Base-by-base conservation (phyloP, 2,113 vertebrate species). In the Chelonoidis abingdonii region DNA sequence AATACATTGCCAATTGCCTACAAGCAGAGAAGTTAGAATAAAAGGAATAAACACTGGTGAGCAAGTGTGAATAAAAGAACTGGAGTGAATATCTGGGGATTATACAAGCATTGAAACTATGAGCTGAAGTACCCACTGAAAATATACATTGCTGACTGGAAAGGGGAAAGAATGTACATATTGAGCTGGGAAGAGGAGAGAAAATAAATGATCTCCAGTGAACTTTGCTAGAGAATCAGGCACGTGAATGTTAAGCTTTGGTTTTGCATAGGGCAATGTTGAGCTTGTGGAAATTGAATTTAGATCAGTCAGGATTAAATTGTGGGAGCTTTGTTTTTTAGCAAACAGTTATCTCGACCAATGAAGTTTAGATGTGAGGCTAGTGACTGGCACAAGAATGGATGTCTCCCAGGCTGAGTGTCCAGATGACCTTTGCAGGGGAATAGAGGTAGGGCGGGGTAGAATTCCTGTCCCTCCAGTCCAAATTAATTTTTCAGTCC, bases 11-110 rank as follows among this genome's bases (percentile, higher is more conserved):
- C 50, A 86, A 94, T 87, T 94, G 72, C 83, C 91, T 89, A 88
- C 35, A 97, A 97, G 95, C 90, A 97, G 90, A 97, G 96, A 97
- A 93, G 91, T 79, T 89, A 87, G 91, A 91, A 95, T 97, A 89
- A 96, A 97, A 90, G 80, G 76, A 94, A 95, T 93, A 96, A 97
- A 92, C 44, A 52, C n/a, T 80, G n/a, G 56, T 80, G 90, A 97
- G 93, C 91, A 97, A 97, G 85, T 92, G 93, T 88, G 95, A 98
- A 96, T 95, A 89, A 97, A 94, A 96, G 76, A 80, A 95, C 92
- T 97, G 96, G 93, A 96, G 90, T 96, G 94, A 93, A 87, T 97
- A 95, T 80, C 88, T 91, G 93, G 91, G 86, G 94, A 93, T 95
- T 95, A 57, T 93, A 85, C 83, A 96, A 97, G 91, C 87, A 91